A percentile compares a stretch with the other conserved stretches of the same genome.
phyloP scores from a whole-genome alignment of 2,888 invertebrate genomes.

The Hoplodrina ambigua region DNA sequence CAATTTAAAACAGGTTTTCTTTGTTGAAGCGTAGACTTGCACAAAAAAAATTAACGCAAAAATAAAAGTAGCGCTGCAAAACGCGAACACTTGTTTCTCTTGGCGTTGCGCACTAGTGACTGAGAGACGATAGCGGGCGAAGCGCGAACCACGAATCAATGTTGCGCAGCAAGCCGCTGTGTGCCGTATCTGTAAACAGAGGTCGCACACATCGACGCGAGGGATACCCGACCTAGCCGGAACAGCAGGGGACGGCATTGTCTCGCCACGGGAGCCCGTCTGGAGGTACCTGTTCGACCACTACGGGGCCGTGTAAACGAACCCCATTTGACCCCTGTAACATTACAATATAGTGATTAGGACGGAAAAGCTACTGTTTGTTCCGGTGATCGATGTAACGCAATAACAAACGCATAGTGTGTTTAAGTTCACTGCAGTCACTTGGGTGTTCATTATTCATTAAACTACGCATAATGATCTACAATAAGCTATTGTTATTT shows the following conservation, averaged over 20 bases:
- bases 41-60: constrained; percentile 84
- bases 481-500: constrained; percentile 41
- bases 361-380: constrained; percentile 49
- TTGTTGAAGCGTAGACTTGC: constrained; percentile 75
- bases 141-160: constrained; percentile 88
- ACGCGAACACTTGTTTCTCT: constrained; percentile 82
- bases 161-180: constrained; percentile 83
- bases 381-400: constrained; percentile 27
- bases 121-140: constrained; percentile 79
- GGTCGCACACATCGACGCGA: constrained; percentile 72
- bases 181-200: constrained; percentile 72
- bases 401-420: constrained; percentile 20
- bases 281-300: constrained; percentile 75
- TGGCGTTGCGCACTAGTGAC: constrained; percentile 89
- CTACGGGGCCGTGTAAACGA: constrained; percentile 74
- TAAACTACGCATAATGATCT: constrained; percentile 23
- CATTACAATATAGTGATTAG: constrained; percentile 48
- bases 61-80: constrained; percentile 79
- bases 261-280: constrained; percentile 72
- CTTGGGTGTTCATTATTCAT: constrained; percentile 36
- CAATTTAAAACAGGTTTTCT: constrained; percentile 81
- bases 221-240: constrained; percentile 65
- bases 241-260: constrained; percentile 72
- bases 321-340: constrained; percentile 72
- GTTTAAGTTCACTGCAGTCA: constrained; percentile 8